phyloP scores from a whole-genome alignment of 2,888 invertebrate species.

The Willowsia nigromaculata region DNA sequence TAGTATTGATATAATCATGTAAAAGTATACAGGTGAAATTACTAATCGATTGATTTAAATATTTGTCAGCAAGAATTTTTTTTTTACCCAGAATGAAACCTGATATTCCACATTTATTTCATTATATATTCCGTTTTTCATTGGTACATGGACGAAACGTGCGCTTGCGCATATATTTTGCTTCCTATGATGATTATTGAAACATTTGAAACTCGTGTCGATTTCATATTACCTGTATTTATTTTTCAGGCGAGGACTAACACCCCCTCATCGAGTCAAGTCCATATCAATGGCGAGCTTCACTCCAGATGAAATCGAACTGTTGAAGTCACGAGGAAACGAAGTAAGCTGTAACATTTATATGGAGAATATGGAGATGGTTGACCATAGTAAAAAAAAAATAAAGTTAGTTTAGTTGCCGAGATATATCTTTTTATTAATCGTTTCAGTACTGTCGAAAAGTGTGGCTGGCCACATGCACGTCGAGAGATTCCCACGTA shows the following conservation, averaged over 20 bases:
- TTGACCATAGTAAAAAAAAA: too few relatives aligned
- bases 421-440: not conserved
- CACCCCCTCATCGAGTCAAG: constrained; percentile 98
- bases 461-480: constrained; percentile 90
- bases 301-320: constrained; percentile 95
- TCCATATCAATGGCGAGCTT: constrained; percentile 99
- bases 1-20: too few relatives aligned
- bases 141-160: too few relatives aligned
- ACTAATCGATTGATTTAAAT: too few relatives aligned
- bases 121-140: too few relatives aligned
- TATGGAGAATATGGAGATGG: not conserved
- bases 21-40: too few relatives aligned
- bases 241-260: constrained; percentile 93
- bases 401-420: too few relatives aligned
- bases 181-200: too few relatives aligned
- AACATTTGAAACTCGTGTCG: not conserved
- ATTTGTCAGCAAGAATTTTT: too few relatives aligned
- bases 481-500: constrained; percentile 74
- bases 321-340: constrained; percentile 93
- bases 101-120: too few relatives aligned
- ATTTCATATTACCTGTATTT: not conserved
- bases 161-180: too few relatives aligned
- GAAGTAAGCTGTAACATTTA: constrained; percentile 82
- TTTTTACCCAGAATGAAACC: too few relatives aligned
- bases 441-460: constrained; percentile 87